These are phyloP conservation scores for Sebastes melanostomus DNA, from an alignment of 2,797 vertebrate species.

Conservation along the genomic window DNA sequence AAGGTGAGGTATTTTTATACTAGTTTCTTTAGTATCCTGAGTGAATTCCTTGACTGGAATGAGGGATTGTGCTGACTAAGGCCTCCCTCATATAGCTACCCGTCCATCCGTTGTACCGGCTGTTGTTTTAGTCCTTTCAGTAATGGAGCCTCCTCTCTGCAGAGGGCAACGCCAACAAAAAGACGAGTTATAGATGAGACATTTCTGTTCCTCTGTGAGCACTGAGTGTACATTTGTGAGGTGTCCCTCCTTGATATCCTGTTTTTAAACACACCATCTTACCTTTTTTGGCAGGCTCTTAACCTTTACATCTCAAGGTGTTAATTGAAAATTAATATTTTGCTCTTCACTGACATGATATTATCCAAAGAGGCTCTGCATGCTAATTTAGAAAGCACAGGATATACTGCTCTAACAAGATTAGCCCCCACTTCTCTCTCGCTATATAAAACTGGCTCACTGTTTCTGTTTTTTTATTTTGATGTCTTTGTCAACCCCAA, in stretches of 20 bases:
- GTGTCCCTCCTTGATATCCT: neutral
- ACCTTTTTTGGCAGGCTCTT: neutral
- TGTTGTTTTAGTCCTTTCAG: slow-evolving; percentile 57
- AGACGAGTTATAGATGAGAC: neutral
- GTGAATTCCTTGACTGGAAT: slow-evolving; percentile 6
- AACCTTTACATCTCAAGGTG: neutral
- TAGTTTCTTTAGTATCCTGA: slow-evolving; percentile 4
- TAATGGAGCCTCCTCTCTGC: neutral
- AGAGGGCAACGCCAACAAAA: slow-evolving; percentile 2
- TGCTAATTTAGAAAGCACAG: neutral
- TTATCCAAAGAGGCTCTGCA: neutral
- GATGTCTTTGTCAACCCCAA: neutral
- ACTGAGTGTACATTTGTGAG: neutral
- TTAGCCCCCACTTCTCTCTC: neutral
- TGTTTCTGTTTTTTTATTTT: neutral
- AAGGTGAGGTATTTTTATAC: neutral
- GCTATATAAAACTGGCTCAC: neutral
- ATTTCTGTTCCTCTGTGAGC: slow-evolving; percentile 18
- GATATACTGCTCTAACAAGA: neutral
- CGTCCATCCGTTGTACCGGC: neutral
- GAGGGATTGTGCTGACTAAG: neutral
- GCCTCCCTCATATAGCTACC: neutral
- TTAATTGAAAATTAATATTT: neutral
- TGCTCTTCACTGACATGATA: neutral
- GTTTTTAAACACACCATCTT: neutral